Conservation (phyloP, 2,797 vertebrate species). For the Falco naumanni region DNA sequence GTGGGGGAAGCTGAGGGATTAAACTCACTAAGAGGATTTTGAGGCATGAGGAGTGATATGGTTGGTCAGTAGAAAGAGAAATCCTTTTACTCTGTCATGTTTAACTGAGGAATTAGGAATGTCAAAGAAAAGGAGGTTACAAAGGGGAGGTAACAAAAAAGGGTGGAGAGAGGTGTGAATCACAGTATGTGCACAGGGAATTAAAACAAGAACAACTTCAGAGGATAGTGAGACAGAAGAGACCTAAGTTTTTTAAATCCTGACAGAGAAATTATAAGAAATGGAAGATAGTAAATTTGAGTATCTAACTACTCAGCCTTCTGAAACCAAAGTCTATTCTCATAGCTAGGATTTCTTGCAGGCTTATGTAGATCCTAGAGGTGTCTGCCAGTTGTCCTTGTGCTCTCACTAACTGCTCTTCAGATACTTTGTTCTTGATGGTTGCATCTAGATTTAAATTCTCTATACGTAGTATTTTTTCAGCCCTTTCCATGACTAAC, state of each 20-base stretch:
- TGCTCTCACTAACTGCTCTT: not conserved
- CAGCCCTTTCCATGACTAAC: not conserved
- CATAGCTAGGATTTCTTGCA: not conserved
- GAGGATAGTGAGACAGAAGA: not conserved
- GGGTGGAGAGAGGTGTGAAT: not conserved
- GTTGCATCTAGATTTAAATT: not conserved
- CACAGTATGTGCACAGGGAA: not conserved
- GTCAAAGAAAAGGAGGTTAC: conserved; percentile 34
- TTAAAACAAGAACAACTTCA: not conserved
- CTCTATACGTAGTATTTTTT: not conserved
- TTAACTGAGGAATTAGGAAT: conserved; percentile 48
- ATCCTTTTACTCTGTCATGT: conserved; percentile 45
- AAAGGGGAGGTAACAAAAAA: conserved; percentile 7
- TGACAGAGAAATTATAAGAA: not conserved
- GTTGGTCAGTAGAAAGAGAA: conserved; percentile 55
- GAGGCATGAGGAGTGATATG: conserved; percentile 35
- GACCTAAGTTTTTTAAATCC: not conserved
- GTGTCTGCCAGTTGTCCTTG: not conserved
- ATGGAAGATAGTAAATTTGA: not conserved
- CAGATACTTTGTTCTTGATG: not conserved
- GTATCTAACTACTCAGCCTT: not conserved
- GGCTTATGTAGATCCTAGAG: not conserved
- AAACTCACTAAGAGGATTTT: conserved; percentile 58
- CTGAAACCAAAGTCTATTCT: not conserved
- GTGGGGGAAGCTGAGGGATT: conserved; percentile 23